Conservation (phyloP, 2,888 invertebrate genomes). For the Antheraea yamamai region DNA sequence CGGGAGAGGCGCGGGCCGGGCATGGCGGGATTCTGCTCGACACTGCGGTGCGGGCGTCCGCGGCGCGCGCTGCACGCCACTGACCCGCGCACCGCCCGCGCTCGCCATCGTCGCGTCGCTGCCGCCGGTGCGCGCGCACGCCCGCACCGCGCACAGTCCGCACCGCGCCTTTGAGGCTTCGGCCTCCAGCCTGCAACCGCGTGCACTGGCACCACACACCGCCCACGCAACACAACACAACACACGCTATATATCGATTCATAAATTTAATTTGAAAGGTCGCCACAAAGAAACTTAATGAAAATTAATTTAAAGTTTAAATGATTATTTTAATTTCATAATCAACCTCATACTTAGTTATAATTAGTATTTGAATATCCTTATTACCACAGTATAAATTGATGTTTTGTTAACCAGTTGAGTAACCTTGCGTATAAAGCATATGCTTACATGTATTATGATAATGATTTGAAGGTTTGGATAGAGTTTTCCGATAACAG, state of each 20-base stretch:
- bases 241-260: slow-evolving; percentile 43
- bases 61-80: slow-evolving; percentile 81
- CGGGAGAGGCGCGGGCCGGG: slow-evolving; percentile 80
- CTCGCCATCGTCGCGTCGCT: slow-evolving; percentile 46
- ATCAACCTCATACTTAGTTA: background rate
- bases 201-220: slow-evolving; percentile 56
- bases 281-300: slow-evolving; percentile 26
- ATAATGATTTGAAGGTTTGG: background rate
- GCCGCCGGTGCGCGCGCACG: slow-evolving; percentile 62
- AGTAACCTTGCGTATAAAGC: background rate
- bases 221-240: slow-evolving; percentile 59
- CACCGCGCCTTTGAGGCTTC: slow-evolving; percentile 50
- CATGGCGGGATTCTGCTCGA: slow-evolving; percentile 80
- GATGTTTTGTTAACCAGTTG: background rate
- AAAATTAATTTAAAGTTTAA: slow-evolving; percentile 16
- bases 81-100: slow-evolving; percentile 74
- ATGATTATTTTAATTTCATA: background rate
- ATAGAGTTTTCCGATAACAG: slow-evolving; percentile 1
- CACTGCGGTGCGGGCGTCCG: slow-evolving; percentile 81
- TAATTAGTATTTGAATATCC: background rate
- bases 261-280: slow-evolving; percentile 36
- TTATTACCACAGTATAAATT: background rate
- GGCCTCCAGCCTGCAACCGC: slow-evolving; percentile 57
- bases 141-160: slow-evolving; percentile 56
- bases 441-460: background rate